Base-by-base conservation (phyloP, 1,140 invertebrate genomes). In the Tetramorium alpestre region DNA sequence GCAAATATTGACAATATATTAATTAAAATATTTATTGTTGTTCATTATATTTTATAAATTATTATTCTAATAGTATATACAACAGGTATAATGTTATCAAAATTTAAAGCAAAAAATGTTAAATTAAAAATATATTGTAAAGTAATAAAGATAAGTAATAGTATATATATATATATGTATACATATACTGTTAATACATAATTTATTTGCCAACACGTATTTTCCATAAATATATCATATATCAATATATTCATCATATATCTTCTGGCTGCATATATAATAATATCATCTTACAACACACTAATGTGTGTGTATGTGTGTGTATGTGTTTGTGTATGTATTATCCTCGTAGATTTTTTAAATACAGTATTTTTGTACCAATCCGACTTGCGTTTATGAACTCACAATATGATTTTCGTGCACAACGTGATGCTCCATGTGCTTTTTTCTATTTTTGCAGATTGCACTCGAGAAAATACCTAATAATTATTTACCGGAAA, bases 171-270 rank as follows among this genome's bases (percentile, higher is more conserved):
- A 25, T 18, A 22, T 25, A 67, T n/a, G n/a, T 47, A 22, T 38
- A 87, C 38, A 67, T 47, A 22, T 38, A 87, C 38, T 87, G 44
- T 90, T 85, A 93, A 91, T 93, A 93, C 91, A 94, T 90, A 90
- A 92, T 94, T 94, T 94, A 94, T 94, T 94, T 91, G 73, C 90
- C 91, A 94, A 94, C 93, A 94, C 91, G 88, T 89, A 94, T 92
- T 92, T 93, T 93, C 92, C 93, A 93, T 93, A 94, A 94, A 93
- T 94, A 94, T 94, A 93, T 93, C 78, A 91, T 92, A 93, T 94
- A 93, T 93, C 87, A 90, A 93, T 93, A 94, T 90, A 94, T 90
- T 91, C 73, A 92, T 91, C 73, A 92, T 92, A 89, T 90, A 91
- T 92, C 77, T 89, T 85, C 86, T 91, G 65, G 60, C 62, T 89